phyloP scores from a whole-genome alignment of 2,888 invertebrate species.

The Neoitamus cyanurus region DNA sequence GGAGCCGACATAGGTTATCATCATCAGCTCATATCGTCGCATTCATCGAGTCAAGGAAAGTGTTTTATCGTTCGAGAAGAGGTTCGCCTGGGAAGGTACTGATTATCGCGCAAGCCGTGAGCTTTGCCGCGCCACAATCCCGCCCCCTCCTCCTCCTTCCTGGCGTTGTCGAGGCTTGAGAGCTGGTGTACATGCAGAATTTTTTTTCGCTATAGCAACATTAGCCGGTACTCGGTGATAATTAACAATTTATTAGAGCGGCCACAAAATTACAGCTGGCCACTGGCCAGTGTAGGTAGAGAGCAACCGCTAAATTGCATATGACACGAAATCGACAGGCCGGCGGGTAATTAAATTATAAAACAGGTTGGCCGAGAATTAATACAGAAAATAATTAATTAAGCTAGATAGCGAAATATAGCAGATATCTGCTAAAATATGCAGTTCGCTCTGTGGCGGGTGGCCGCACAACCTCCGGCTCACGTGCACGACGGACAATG shows the following conservation, averaged over 20 bases:
- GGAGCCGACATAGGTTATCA: neutral
- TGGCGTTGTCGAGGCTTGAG: neutral
- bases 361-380: slow-evolving; percentile 20
- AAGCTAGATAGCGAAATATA: neutral
- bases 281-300: slow-evolving; percentile 6
- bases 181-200: neutral
- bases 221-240: slow-evolving; percentile 3
- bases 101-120: neutral
- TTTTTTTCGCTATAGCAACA: neutral
- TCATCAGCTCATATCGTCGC: neutral
- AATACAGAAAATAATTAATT: slow-evolving; percentile 33
- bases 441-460: neutral
- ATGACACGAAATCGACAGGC: slow-evolving; percentile 28
- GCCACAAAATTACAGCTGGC: neutral
- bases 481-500: slow-evolving; percentile 17
- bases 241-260: slow-evolving; percentile 34
- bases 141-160: neutral
- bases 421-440: neutral
- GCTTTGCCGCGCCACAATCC: neutral
- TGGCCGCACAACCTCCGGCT: neutral
- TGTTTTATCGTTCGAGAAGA: slow-evolving; percentile 5
- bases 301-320: slow-evolving; percentile 10
- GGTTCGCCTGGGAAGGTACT: neutral
- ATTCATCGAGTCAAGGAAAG: neutral
- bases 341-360: slow-evolving; percentile 31